These are phyloP conservation scores for Petrolisthes manimaculis DNA, from an alignment of 2,888 invertebrate genomes.

Conservation along the genomic window DNA sequence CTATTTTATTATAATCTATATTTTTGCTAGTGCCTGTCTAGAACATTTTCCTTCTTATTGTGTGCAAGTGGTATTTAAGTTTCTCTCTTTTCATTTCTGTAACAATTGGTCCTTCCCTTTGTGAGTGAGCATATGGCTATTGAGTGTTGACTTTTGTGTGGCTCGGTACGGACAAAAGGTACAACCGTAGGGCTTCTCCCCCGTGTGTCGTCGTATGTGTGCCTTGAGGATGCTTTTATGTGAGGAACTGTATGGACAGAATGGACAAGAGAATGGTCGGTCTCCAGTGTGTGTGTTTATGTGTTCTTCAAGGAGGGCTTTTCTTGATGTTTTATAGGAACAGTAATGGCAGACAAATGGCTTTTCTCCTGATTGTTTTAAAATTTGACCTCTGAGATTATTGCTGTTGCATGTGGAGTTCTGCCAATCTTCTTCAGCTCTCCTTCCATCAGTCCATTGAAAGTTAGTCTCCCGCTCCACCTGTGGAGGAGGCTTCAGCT, in stretches of 20 bases:
- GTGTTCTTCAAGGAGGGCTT: constrained; percentile 22
- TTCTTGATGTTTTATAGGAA: constrained; percentile 37
- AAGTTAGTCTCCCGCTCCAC: constrained; percentile 34
- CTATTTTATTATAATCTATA: not conserved
- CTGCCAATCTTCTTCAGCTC: constrained; percentile 28
- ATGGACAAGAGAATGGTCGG: constrained; percentile 44
- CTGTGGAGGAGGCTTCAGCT: constrained; percentile 30
- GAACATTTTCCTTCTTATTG: too few relatives aligned
- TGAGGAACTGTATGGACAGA: constrained; percentile 41
- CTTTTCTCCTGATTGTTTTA: constrained; percentile 44
- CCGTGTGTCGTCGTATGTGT: constrained; percentile 44
- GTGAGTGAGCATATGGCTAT: constrained; percentile 50
- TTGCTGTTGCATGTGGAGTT: constrained; percentile 8
- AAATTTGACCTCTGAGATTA: constrained; percentile 32
- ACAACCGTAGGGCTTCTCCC: constrained; percentile 49
- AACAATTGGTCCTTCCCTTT: constrained; percentile 22
- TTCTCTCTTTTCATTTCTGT: too few relatives aligned
- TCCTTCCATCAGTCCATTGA: constrained; percentile 29
- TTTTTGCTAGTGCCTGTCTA: not conserved
- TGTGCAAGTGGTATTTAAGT: not conserved
- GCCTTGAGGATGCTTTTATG: constrained; percentile 43
- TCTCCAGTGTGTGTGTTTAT: constrained; percentile 47
- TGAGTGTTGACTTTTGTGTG: constrained; percentile 49
- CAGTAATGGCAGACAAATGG: constrained; percentile 26
- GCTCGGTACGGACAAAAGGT: constrained; percentile 50